Evolutionary conservation across 2,888 invertebrate species (phyloP), one percentile per base, ranked within the genome.

Genomic region (Ochlodes sylvanus): DNA sequence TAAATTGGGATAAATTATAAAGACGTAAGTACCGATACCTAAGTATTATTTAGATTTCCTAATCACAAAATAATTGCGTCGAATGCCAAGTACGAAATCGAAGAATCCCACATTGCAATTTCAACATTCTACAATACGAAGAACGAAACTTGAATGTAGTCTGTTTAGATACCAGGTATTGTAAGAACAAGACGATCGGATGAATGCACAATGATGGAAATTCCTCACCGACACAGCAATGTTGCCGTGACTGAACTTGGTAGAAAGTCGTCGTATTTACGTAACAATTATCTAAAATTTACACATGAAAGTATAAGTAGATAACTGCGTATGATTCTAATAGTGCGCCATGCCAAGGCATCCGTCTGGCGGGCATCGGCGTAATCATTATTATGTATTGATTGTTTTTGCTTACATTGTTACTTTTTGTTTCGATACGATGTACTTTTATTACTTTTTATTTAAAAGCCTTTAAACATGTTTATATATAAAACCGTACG

Each of bases 281-380:
- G 57, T 41, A 58, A 58, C 21, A 42, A 42, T 58, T 41, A 60
- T 44, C 44, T 21, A 44, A 60, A 15, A 42, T 42, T 17, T 15
- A 27, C 57, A 58, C 42, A 60, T 60, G 44, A 60, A 60, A 60
- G 44, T 60, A 44, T 58, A 42, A 58, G 57, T 42, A 41, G 42
- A 42, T 58, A 21, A 58, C 21, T 58, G 21, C 41, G 41, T 34
- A 32, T 58, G 41, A 41, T 57, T 57, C 41, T n/a, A 58, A 58
- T 58, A 14, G 57, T 42, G 57, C 19, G 14, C 42, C n/a, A 42
- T 58, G 57, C 21, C 57, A 42, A 58, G 41, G 14, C 55, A 54
- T 9, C 27, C 27, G 32, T 42, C 17, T 10, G 5, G 19, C 60
- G 27, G 27, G 12, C 57, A 58, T 7, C 17, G 17, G 5, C 27